Evolutionary conservation across 2,888 invertebrate species (phyloP), one percentile per base, ranked within the genome.

Genomic region (Galerucella nymphaeae): DNA sequence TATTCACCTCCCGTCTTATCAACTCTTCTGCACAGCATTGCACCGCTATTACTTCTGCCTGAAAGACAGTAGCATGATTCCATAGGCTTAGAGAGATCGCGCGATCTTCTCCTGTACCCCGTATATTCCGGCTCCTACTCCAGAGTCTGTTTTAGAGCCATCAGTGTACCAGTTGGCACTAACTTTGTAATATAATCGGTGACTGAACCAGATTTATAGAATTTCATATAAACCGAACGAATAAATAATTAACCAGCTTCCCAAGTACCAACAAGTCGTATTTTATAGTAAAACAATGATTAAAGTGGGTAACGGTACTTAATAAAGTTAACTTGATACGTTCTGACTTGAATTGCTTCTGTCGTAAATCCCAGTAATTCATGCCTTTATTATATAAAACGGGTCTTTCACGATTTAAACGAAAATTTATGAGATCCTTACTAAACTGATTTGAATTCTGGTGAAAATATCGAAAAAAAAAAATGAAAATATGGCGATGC

Each of bases 241-340:
- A 57, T 57, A 10, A 57, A 16, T 16, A 57, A 20, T 57, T 57
- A 57, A 18, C 55, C 18, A 11, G 20, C 20, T 55, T 10, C 9
- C 10, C 55, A 23, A 57, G 55, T 57, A 57, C 55, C 18, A 11
- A 57, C 55, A 23, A 13, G 55, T 57, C 55, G 18, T 57, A 57
- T 10, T 57, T 57, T 57, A 57, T 57, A 57, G 55, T 57, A 57
- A 57, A 57, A 57, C 55, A 57, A 57, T 57, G 55, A 57, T 57
- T 57, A 57, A 57, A 57, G 20, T 18, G 20, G 55, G 18, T 57
- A n/a, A 23, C 55, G 55, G 55, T 57, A 57, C 55, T 57, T 57
- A 57, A 57, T 57, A 57, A 57, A 57, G 55, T 57, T 57, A 18
- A 23, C 11, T 57, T 57, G 55, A 57, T 57, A 18, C 18, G 55